phyloP scores from a whole-genome alignment of 2,113 vertebrate genomes.

The Clarias macrocephalus region DNA sequence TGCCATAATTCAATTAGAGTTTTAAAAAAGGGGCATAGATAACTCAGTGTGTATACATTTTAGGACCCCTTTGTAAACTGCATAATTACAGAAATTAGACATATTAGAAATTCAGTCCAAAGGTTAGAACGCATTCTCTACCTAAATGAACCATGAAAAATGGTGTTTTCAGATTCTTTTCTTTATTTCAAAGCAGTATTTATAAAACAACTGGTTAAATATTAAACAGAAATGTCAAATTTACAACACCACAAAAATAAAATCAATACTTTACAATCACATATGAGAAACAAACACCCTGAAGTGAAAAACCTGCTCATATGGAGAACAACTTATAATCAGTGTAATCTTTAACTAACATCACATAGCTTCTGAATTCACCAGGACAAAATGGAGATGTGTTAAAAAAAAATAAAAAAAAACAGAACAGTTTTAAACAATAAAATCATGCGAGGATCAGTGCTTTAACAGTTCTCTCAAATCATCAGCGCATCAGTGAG shows the following conservation, averaged over 20 bases:
- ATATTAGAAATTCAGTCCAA: background rate
- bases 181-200: constrained; percentile 41
- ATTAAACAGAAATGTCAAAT: constrained; percentile 15
- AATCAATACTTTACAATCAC: constrained; percentile 16
- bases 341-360: background rate
- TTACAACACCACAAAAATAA: constrained; percentile 29
- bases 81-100: background rate
- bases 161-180: constrained; percentile 19
- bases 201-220: constrained; percentile 29
- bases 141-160: background rate
- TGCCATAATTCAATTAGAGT: no score
- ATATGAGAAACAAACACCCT: background rate
- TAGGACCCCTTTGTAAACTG: background rate
- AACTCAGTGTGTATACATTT: no score
- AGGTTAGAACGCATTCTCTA: background rate
- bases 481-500: background rate
- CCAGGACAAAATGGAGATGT: background rate
- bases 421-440: background rate
- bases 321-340: background rate
- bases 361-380: background rate
- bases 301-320: constrained; percentile 2
- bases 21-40: no score
- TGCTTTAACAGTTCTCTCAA: constrained; percentile 5
- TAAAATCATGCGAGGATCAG: background rate
- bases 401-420: background rate